Evolutionary conservation across 2,797 vertebrate genomes (phyloP), one percentile per base, ranked within the genome.

Genomic region (Mus minutoides): DNA sequence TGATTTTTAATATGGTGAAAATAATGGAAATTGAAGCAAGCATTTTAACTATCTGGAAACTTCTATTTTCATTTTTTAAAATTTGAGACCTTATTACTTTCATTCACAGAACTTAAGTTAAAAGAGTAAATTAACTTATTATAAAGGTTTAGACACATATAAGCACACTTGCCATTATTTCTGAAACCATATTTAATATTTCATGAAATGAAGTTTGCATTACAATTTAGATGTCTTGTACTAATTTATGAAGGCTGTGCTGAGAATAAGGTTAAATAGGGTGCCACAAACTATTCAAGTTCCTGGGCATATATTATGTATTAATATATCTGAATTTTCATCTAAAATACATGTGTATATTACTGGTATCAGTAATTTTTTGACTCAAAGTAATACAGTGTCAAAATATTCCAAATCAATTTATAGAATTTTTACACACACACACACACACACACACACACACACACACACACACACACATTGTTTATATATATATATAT

Each of bases 171-270:
- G 29, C n/a, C 6, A n/a, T 60, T 92, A 16, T 56, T 16, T 80
- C 34, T 80, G 52, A 95, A 96, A 46, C 16, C 69, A 22, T 60
- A 73, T 7, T 73, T 77, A 62, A 43, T 75, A 77, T 22, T 58
- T 49, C 10, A 9, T 60, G 13, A 37, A 19, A 26, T 49, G 3
- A 69, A 77, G 82, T 4, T 26, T 26, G 14, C 5, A 7, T 80
- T 69, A 22, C 34, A 62, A 40, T 16, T 19, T 2, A 19, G 5
- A 79, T 21, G 67, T 54, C 14, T 49, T 46, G 43, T 71, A 37
- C 9, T n/a, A 17, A 52, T 10, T 43, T 69, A 17, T 78, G 24
- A 37, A 75, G 3, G 10, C 4, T 49, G 0, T 26, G 2, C 5
- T 46, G 11, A 77, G 8, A 6, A 83, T 46, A 1, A 58, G 2